Evolutionary conservation across 2,888 invertebrate genomes (phyloP).

Genomic region (Psylliodes chrysocephalus): DNA sequence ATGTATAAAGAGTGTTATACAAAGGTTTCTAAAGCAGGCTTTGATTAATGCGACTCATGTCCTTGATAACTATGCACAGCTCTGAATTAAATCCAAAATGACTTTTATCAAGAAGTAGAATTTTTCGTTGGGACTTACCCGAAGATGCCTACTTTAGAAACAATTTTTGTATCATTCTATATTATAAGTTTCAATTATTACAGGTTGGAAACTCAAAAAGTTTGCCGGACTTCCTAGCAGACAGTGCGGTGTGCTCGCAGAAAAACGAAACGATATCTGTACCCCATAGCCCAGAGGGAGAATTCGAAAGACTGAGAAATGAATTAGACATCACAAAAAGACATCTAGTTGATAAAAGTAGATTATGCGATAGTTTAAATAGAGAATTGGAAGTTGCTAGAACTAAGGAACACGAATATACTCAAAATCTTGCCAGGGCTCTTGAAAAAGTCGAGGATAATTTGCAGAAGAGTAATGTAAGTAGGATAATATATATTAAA

Average conservation of each 20-base stretch:
- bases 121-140: too few relatives aligned
- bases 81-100: too few relatives aligned
- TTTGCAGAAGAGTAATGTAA: constrained; percentile 69
- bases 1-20: too few relatives aligned
- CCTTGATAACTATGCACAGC: too few relatives aligned
- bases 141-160: too few relatives aligned
- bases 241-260: constrained; percentile 70
- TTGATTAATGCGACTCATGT: too few relatives aligned
- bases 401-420: constrained; percentile 68
- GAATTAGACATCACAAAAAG: constrained; percentile 68
- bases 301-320: constrained; percentile 66
- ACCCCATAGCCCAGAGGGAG: constrained; percentile 56
- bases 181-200: too few relatives aligned
- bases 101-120: too few relatives aligned
- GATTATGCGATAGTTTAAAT: constrained; percentile 67
- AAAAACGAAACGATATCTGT: constrained; percentile 50
- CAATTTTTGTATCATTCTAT: too few relatives aligned
- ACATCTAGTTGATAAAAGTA: constrained; percentile 67
- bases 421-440: constrained; percentile 67
- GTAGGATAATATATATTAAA: constrained; percentile 47
- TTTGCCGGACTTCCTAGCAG: constrained; percentile 77
- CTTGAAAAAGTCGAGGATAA: constrained; percentile 71
- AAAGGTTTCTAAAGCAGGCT: too few relatives aligned
- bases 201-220: constrained; percentile 67
- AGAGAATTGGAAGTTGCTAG: constrained; percentile 67